These are phyloP conservation scores for Xiphophorus hellerii DNA, from an alignment of 2,113 vertebrate genomes.

Conservation along the genomic window DNA sequence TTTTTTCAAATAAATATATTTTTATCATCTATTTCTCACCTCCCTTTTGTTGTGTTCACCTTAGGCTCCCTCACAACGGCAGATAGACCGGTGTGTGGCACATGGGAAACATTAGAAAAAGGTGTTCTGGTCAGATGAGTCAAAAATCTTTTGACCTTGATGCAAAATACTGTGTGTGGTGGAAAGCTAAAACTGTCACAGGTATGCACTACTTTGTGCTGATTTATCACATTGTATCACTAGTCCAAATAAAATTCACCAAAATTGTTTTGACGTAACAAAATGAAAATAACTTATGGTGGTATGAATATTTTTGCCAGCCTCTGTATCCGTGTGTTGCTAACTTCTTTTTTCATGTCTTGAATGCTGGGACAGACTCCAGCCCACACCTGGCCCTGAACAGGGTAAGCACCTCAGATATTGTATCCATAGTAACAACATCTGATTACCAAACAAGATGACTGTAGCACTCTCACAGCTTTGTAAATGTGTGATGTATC, in stretches of 20 bases:
- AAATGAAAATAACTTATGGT: not conserved
- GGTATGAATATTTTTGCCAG: not conserved
- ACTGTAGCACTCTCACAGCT: not conserved
- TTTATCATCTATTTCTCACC: too few relatives aligned
- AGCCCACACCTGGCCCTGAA: slow-evolving; percentile 7
- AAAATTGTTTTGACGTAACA: not conserved
- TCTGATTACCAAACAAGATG: slow-evolving; percentile 25
- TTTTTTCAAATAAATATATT: too few relatives aligned
- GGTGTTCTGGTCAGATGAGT: too few relatives aligned
- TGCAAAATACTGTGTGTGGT: too few relatives aligned
- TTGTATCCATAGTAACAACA: slow-evolving; percentile 24
- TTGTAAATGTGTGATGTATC: slow-evolving; percentile 2
- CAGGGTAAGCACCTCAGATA: not conserved
- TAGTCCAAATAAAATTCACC: not conserved
- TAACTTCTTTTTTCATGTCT: not conserved
- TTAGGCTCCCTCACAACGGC: too few relatives aligned
- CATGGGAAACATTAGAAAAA: too few relatives aligned
- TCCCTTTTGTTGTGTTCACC: too few relatives aligned
- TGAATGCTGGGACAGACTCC: not conserved
- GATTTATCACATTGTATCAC: not conserved
- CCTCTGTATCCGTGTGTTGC: not conserved
- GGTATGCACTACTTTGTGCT: not conserved
- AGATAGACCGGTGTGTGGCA: too few relatives aligned
- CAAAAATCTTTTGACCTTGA: too few relatives aligned
- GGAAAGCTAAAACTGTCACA: too few relatives aligned